Percentiles rank a stretch among this genome's conserved stretches.
Conservation (phyloP, 1,140 invertebrate species). For the Bombus sibiricus region DNA sequence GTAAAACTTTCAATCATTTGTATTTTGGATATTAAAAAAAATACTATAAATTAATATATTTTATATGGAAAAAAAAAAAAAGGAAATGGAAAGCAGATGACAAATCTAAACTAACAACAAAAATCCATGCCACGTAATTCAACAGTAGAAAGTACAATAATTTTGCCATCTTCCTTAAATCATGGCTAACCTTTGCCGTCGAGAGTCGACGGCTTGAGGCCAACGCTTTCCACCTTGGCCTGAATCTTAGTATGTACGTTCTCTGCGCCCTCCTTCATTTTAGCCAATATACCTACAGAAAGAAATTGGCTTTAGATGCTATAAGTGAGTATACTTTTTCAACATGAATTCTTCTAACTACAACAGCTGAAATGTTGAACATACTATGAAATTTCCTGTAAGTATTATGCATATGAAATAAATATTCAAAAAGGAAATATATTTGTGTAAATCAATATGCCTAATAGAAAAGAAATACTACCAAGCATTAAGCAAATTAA, state of each 20-base stretch:
- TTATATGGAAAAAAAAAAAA: not conserved
- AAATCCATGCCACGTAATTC: slow-evolving; percentile 47
- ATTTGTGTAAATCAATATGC: not conserved
- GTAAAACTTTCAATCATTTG: not conserved
- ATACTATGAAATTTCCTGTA: not conserved
- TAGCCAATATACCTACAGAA: slow-evolving; percentile 92
- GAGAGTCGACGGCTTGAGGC: slow-evolving; percentile 83
- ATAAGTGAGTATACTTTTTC: not conserved
- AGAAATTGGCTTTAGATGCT: slow-evolving; percentile 71
- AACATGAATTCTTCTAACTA: slow-evolving; percentile 46
- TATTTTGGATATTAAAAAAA: not conserved
- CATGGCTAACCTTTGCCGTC: slow-evolving; percentile 85
- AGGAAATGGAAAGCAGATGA: slow-evolving; percentile 33
- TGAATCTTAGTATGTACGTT: slow-evolving; percentile 96
- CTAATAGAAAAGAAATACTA: not conserved
- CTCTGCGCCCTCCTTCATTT: slow-evolving; percentile 98
- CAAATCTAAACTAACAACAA: slow-evolving; percentile 49
- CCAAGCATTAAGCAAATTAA: not conserved
- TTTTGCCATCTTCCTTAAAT: slow-evolving; percentile 42
- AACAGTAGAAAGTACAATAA: slow-evolving; percentile 48
- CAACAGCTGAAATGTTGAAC: slow-evolving; percentile 26
- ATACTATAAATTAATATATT: not conserved
- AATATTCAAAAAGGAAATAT: not conserved
- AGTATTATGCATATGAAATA: slow-evolving; percentile 5
- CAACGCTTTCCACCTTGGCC: slow-evolving; percentile 93